Evolutionary conservation across 64 coral and sea anemone species (phyloP), one percentile per base, ranked within the genome.

Genomic region (Montipora sp.): DNA sequence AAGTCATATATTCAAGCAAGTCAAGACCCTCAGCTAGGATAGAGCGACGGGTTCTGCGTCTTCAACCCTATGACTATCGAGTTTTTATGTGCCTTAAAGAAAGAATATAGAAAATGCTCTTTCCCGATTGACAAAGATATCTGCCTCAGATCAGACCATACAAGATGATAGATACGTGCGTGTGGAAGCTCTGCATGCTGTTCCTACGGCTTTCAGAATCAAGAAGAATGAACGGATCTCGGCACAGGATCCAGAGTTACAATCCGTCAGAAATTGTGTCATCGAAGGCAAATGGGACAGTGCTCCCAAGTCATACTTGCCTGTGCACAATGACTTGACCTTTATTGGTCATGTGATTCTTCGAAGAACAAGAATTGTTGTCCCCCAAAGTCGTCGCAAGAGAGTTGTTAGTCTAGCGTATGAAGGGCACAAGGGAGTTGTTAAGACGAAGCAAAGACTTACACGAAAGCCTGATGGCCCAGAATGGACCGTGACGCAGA

Each of bases 1-100:
- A 88, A 94, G 74, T 90, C 12, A 95, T 95, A 12, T 90, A 95
- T 69, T 84, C 81, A 14, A 87, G 14, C 23, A 95, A 87, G 83
- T 69, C 75, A 4, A 79, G 75, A 36, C 59, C 82, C 51, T 68
- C 67, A 66, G 82, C 63, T 22, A 59, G 92, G 21, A 81, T 94
- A 19, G 63, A 89, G 19, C 48, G 77, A 16, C 50, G 85, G 66
- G 18, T 51, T 70, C 47, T 88, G 36, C 43, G 85, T 47, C 69
- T 88, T 19, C 85, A 86, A 75, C 85, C 45, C 1, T 53, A 88
- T 2, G 76, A 88, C 68, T 75, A 88, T 21, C 27, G 51, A 50
- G 67, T 88, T 55, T 75, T 53, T 83, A 72, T 57, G 53, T 57
- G 53, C 53, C 2, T 57, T 71, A 22, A 19, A 49, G 55, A 11